Evolutionary conservation across 2,113 vertebrate species (phyloP).

Genomic region (Odobenus rosmarus): DNA sequence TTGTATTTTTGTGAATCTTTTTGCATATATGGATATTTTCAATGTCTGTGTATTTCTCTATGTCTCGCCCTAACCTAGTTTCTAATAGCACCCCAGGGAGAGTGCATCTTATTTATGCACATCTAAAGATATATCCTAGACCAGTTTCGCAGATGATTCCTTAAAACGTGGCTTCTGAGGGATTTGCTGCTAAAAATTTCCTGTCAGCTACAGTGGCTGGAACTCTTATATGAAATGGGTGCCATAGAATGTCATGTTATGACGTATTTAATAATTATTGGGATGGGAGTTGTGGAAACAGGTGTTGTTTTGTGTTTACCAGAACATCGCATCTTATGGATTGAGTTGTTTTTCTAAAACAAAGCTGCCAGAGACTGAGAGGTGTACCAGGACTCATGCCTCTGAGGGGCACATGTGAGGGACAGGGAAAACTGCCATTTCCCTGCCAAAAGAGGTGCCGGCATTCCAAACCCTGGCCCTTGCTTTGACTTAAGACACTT

Average conservation of each 20-base stretch:
- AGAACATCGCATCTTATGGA: neutral
- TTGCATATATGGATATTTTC: neutral
- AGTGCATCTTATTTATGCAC: neutral
- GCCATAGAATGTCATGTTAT: neutral
- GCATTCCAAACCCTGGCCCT: neutral
- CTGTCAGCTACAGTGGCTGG: neutral
- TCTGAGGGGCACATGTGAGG: neutral
- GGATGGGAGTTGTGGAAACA: neutral
- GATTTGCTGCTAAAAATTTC: neutral
- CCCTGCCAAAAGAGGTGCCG: rapidly evolving
- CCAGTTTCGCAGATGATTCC: neutral
- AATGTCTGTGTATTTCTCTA: neutral
- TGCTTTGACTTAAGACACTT: neutral
- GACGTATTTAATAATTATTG: neutral
- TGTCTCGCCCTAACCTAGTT: neutral
- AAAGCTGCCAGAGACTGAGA: neutral
- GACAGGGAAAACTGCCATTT: neutral
- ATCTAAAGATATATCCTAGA: neutral
- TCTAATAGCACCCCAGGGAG: neutral
- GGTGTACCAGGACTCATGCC: neutral
- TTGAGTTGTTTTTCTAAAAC: neutral
- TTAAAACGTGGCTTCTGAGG: neutral
- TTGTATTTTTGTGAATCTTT: neutral
- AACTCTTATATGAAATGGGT: neutral
- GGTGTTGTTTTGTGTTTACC: neutral